Percentiles rank a stretch among this genome's conserved stretches.
Evolutionary conservation across 1,140 invertebrate genomes (phyloP).

Genomic region (Orussus abietinus): DNA sequence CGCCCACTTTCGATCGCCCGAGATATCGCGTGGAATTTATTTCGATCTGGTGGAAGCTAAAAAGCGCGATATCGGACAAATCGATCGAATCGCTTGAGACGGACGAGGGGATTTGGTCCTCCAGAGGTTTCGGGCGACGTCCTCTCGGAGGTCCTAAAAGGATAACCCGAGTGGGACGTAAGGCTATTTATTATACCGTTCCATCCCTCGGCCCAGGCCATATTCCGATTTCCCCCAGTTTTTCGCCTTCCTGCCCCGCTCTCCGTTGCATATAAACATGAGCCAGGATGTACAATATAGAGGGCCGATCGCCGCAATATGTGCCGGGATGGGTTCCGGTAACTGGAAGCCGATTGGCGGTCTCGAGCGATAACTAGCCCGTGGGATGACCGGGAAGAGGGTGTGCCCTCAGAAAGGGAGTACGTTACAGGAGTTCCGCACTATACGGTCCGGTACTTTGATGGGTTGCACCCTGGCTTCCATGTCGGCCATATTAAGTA

Average conservation of each 20-base stretch:
- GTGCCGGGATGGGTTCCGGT: no score
- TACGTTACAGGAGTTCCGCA: no score
- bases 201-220: constrained; percentile 9
- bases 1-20: no score
- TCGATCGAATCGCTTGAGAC: no score
- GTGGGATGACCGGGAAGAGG: constrained; percentile 26
- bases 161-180: no score
- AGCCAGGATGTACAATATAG: constrained; percentile 10
- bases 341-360: constrained; percentile 5
- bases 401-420: no score
- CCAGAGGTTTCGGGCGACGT: no score
- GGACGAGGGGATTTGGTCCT: no score
- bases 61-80: no score
- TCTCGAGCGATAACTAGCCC: constrained; percentile 27
- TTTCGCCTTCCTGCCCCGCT: not conserved
- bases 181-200: constrained; percentile 26
- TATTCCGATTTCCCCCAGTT: constrained; percentile 3
- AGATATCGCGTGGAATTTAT: no score
- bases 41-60: no score
- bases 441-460: constrained; percentile 30
- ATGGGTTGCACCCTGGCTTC: constrained; percentile 28
- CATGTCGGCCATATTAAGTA: constrained; percentile 38
- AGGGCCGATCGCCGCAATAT: not conserved
- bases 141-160: no score
- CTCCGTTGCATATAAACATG: constrained; percentile 34